These are phyloP conservation scores for Byasa hedistus DNA, from an alignment of 2,888 invertebrate genomes.

Conservation along the genomic window DNA sequence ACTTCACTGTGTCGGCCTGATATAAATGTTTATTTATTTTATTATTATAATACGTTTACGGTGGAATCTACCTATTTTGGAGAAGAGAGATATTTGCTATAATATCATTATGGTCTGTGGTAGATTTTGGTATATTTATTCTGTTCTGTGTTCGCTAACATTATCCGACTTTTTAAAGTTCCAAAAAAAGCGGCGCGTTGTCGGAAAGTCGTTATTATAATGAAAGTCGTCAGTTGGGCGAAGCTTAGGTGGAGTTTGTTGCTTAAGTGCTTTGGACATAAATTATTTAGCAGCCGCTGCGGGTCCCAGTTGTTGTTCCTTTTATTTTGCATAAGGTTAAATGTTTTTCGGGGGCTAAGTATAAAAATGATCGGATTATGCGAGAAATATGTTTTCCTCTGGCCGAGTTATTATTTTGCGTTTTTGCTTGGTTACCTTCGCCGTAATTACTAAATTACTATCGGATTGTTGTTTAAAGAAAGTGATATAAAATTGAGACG, in stretches of 20 bases:
- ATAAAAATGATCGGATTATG: conserved; percentile 9
- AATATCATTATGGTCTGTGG: not conserved
- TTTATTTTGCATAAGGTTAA: conserved; percentile 18
- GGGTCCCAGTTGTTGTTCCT: conserved; percentile 14
- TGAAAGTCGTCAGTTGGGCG: conserved; percentile 68
- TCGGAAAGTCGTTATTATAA: conserved; percentile 73
- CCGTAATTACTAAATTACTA: not conserved
- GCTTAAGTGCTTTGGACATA: conserved; percentile 34
- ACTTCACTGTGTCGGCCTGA: too few species aligned
- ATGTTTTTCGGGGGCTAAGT: conserved; percentile 3
- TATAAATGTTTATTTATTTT: too few species aligned
- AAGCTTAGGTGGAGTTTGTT: conserved; percentile 37
- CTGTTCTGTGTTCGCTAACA: conserved; percentile 44
- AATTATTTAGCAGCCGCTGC: conserved; percentile 30
- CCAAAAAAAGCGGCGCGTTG: conserved; percentile 60
- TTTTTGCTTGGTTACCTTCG: not conserved
- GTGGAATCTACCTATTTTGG: too few species aligned
- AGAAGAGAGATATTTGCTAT: too few species aligned
- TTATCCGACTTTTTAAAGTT: conserved; percentile 56
- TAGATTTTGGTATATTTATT: not conserved
- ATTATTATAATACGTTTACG: too few species aligned
- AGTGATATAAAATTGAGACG: too few species aligned
- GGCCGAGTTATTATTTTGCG: not conserved
- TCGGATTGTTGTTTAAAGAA: not conserved
- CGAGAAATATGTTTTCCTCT: not conserved